Percentiles rank a stretch among this genome's conserved stretches.
Conservation (phyloP, 2,113 vertebrate genomes). For the Acanthochromis polyacanthus region DNA sequence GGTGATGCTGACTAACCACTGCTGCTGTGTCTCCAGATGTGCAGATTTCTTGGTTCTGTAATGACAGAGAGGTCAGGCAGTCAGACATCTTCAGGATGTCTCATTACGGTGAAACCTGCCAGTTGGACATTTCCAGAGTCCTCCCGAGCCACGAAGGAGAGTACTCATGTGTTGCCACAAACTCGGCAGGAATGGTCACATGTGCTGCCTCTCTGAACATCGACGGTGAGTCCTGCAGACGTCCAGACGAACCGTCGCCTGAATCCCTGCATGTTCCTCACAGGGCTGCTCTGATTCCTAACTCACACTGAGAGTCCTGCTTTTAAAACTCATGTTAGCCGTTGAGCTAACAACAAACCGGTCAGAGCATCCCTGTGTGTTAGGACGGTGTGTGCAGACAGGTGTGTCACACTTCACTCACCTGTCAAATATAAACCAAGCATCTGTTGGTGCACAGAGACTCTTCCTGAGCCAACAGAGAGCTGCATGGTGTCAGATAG, state of each 20-base stretch:
- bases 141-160: constrained; percentile 89
- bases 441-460: no score
- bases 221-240: constrained; percentile 85
- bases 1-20: constrained; percentile 10
- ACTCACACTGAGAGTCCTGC: no score
- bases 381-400: no score
- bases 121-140: constrained; percentile 91
- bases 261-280: constrained; percentile 22
- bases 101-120: constrained; percentile 91
- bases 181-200: constrained; percentile 92
- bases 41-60: constrained; percentile 92
- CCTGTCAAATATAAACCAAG: no score
- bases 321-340: no score
- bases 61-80: constrained; percentile 90
- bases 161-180: constrained; percentile 92
- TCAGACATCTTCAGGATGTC: constrained; percentile 93
- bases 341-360: no score
- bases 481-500: no score
- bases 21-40: constrained; percentile 85
- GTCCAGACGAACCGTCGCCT: background rate
- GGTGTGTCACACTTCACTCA: no score
- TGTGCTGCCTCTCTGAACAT: constrained; percentile 89
- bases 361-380: no score
- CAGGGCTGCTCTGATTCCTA: background rate
- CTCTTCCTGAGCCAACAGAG: no score